These are phyloP conservation scores for Cyprinus carpio DNA, from an alignment of 2,113 vertebrate species.

Conservation along the genomic window DNA sequence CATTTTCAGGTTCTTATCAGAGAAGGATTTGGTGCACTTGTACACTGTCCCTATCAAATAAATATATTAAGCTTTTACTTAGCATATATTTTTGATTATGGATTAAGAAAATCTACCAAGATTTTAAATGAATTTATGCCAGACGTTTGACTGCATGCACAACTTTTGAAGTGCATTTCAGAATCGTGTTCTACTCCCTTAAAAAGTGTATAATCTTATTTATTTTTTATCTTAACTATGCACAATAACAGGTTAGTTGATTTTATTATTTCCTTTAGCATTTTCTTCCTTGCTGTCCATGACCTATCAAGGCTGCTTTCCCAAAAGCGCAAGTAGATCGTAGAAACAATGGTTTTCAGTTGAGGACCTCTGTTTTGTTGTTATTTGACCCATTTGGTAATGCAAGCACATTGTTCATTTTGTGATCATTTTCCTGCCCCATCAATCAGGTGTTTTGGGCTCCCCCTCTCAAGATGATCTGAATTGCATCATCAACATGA, in stretches of 20 bases:
- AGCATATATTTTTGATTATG: too few species aligned
- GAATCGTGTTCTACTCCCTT: background rate
- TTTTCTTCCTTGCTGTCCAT: background rate
- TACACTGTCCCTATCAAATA: too few species aligned
- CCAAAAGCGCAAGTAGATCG: background rate
- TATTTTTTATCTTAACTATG: background rate
- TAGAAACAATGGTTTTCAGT: conserved; percentile 1
- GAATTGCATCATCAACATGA: conserved; percentile 89
- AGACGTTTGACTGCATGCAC: too few species aligned
- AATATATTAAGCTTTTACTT: too few species aligned
- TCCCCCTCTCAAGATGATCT: conserved; percentile 86
- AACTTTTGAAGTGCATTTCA: background rate
- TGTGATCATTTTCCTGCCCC: background rate
- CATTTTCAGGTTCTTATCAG: too few species aligned
- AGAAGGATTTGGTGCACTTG: too few species aligned
- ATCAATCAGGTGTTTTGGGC: conserved; percentile 78
- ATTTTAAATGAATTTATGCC: background rate
- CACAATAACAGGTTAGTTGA: background rate
- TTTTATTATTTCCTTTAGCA: background rate
- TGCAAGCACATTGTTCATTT: too few species aligned
- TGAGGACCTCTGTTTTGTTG: background rate
- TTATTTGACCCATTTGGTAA: background rate
- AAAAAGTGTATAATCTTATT: background rate
- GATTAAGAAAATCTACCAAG: too few species aligned
- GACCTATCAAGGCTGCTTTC: background rate